phyloP scores from a whole-genome alignment of 1,140 invertebrate genomes.

The Eumeta japonica region DNA sequence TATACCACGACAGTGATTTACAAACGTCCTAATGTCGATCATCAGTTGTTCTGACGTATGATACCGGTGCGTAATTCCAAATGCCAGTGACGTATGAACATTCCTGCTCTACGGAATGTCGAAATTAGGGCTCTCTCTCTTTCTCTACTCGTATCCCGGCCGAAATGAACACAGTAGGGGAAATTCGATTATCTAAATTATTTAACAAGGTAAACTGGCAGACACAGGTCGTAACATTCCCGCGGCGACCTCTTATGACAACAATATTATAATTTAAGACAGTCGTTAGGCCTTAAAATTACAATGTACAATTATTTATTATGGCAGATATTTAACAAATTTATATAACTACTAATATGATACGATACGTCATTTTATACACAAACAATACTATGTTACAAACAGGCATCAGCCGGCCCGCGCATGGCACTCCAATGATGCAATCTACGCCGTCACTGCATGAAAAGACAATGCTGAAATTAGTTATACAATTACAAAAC shows the following conservation, averaged over 20 bases:
- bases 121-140: too few species aligned
- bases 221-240: conserved; percentile 13
- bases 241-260: conserved; percentile 27
- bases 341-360: conserved; percentile 41
- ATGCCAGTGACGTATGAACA: too few species aligned
- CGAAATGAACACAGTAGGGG: neutral
- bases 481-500: too few species aligned
- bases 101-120: too few species aligned
- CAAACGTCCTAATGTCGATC: too few species aligned
- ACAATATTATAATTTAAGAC: conserved; percentile 41
- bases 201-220: conserved; percentile 25
- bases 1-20: too few species aligned
- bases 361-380: conserved; percentile 45
- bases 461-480: too few species aligned
- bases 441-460: too few species aligned
- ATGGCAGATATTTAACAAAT: conserved; percentile 56
- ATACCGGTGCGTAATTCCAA: too few species aligned
- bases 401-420: conserved; percentile 33
- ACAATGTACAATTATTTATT: conserved; percentile 50
- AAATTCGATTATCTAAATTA: conserved; percentile 16
- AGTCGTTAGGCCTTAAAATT: conserved; percentile 53
- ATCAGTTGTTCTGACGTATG: too few species aligned
- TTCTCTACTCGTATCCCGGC: too few species aligned
- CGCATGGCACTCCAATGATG: too few species aligned
- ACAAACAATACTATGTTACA: conserved; percentile 41